phyloP scores from a whole-genome alignment of 2,797 vertebrate species.

The Telmatherina bonti region DNA sequence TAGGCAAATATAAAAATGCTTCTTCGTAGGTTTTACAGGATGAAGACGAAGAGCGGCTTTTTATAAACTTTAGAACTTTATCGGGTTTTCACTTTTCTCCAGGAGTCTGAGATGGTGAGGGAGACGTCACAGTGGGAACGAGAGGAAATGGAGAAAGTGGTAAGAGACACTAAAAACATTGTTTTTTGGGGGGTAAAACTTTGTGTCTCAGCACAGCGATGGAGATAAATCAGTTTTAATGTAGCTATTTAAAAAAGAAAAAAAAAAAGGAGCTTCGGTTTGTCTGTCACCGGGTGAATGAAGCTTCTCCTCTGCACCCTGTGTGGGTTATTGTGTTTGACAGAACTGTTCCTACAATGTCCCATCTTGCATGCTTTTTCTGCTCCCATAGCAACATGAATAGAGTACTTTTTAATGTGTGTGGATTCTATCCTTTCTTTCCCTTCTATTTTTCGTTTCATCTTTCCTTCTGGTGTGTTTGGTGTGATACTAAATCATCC shows the following conservation, averaged over 20 bases:
- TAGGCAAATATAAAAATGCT: neutral
- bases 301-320: conserved; percentile 58
- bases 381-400: conserved; percentile 69
- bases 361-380: conserved; percentile 77
- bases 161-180: conserved; percentile 73
- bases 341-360: conserved; percentile 60
- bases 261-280: conserved; percentile 29
- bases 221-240: neutral
- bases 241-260: conserved; percentile 14
- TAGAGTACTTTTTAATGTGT: conserved; percentile 80
- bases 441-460: conserved; percentile 49
- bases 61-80: conserved; percentile 1
- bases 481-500: conserved; percentile 67
- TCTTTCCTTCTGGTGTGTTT: conserved; percentile 67
- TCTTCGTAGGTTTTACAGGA: neutral
- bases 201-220: conserved; percentile 8
- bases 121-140: conserved; percentile 92
- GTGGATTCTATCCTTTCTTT: conserved; percentile 81
- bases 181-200: conserved; percentile 16
- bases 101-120: conserved; percentile 94
- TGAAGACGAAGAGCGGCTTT: neutral
- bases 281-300: conserved; percentile 63
- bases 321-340: conserved; percentile 56
- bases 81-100: conserved; percentile 39
- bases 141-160: conserved; percentile 94